These are phyloP conservation scores for Rhagologus leucostigma DNA, from an alignment of 2,113 vertebrate genomes.

Conservation along the genomic window DNA sequence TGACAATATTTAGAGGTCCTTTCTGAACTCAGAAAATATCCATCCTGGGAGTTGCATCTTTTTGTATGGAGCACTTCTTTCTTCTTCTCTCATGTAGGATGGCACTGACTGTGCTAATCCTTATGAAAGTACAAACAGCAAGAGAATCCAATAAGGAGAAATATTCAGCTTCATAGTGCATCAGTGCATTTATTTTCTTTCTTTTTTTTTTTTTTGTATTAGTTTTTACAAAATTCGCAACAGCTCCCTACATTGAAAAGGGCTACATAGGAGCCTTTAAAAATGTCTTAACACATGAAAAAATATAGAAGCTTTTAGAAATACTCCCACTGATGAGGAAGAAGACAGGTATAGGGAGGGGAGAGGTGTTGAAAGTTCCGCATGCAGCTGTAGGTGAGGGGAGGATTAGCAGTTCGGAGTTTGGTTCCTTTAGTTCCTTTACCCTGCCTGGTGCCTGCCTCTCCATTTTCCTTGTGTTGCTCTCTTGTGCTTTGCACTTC, in stretches of 20 bases:
- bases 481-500: not conserved
- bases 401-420: not conserved
- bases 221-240: not conserved
- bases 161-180: not conserved
- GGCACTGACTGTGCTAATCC: not conserved
- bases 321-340: not conserved
- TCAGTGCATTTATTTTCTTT: not conserved
- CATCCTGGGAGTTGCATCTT: not conserved
- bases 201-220: not conserved
- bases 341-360: not conserved
- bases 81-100: not conserved
- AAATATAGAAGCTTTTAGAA: not conserved
- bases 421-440: not conserved
- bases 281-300: not conserved
- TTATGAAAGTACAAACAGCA: not conserved
- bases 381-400: not conserved
- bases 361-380: not conserved
- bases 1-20: not conserved
- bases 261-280: not conserved
- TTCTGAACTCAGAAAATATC: not conserved
- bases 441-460: not conserved
- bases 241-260: not conserved
- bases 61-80: not conserved
- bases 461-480: not conserved
- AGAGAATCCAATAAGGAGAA: not conserved